These are phyloP conservation scores for Eudasyphora cyanicolor DNA, from an alignment of 2,888 invertebrate species.

Conservation along the genomic window DNA sequence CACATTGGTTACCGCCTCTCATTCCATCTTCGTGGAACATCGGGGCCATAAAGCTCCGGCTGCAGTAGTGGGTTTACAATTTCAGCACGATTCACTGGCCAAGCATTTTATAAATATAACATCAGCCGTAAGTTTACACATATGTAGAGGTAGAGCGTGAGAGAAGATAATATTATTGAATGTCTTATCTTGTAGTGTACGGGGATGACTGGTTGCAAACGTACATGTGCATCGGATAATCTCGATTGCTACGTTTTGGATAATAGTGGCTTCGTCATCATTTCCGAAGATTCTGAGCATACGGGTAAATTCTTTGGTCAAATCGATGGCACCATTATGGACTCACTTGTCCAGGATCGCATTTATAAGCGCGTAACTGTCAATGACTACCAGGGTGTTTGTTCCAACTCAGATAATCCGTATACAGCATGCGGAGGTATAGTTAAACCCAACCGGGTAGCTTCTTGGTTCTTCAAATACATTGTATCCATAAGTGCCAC, in stretches of 20 bases:
- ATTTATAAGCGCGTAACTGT: constrained; percentile 94
- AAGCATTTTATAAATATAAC: constrained; percentile 94
- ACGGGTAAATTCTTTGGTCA: constrained; percentile 96
- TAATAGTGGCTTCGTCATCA: constrained; percentile 95
- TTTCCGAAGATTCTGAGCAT: constrained; percentile 92
- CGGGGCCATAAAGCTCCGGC: constrained; percentile 92
- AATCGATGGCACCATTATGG: constrained; percentile 96
- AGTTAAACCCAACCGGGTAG: constrained; percentile 72
- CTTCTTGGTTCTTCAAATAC: constrained; percentile 77
- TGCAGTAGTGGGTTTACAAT: constrained; percentile 95
- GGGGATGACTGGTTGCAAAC: constrained; percentile 86
- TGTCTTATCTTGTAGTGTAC: constrained; percentile 82
- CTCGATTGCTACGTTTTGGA: constrained; percentile 96
- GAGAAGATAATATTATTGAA: neutral
- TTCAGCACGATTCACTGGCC: constrained; percentile 90
- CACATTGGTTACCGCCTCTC: constrained; percentile 92
- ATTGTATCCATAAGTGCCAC: constrained; percentile 75
- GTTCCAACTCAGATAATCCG: constrained; percentile 85
- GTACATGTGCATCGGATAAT: constrained; percentile 92
- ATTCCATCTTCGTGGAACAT: constrained; percentile 92
- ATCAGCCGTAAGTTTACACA: constrained; percentile 89
- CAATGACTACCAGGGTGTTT: constrained; percentile 94
- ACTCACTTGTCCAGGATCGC: constrained; percentile 92
- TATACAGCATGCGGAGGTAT: constrained; percentile 78
- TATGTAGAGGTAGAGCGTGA: too few species aligned